These are phyloP conservation scores for Zosterops pallidus DNA, from an alignment of 2,113 vertebrate species.

Conservation along the genomic window DNA sequence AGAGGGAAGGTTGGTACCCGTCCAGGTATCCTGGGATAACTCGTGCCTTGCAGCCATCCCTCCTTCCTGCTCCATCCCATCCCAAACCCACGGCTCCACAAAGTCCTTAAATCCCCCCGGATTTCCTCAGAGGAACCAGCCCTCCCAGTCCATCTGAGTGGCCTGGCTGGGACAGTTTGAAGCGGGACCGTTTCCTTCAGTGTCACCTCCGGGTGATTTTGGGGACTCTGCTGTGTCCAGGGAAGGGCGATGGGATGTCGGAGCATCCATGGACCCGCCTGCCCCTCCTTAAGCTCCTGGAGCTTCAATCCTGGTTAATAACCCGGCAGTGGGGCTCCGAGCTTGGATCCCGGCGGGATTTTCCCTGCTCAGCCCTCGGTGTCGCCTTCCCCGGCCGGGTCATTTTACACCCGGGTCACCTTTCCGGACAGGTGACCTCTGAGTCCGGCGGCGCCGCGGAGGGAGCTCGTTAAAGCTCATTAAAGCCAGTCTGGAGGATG, in stretches of 20 bases:
- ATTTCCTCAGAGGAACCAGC: neutral
- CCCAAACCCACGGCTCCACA: fast-evolving
- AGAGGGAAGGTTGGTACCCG: neutral
- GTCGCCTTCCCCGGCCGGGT: neutral
- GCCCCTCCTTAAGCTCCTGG: neutral
- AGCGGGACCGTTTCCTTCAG: fast-evolving
- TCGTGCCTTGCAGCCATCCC: neutral
- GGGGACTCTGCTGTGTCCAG: neutral
- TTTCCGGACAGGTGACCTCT: neutral
- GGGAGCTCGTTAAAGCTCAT: neutral
- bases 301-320: neutral
- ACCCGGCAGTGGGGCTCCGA: neutral
- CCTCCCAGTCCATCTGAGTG: fast-evolving
- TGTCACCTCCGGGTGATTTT: fast-evolving
- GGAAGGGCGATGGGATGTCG: fast-evolving
- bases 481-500: neutral
- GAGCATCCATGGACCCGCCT: neutral
- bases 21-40: neutral
- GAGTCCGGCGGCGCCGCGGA: neutral
- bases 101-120: neutral
- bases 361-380: neutral
- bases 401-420: neutral
- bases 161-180: neutral
- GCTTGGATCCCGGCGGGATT: neutral
- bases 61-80: neutral